phyloP scores from a whole-genome alignment of 1,140 invertebrate genomes.

The Philotrypesis tridentata region DNA sequence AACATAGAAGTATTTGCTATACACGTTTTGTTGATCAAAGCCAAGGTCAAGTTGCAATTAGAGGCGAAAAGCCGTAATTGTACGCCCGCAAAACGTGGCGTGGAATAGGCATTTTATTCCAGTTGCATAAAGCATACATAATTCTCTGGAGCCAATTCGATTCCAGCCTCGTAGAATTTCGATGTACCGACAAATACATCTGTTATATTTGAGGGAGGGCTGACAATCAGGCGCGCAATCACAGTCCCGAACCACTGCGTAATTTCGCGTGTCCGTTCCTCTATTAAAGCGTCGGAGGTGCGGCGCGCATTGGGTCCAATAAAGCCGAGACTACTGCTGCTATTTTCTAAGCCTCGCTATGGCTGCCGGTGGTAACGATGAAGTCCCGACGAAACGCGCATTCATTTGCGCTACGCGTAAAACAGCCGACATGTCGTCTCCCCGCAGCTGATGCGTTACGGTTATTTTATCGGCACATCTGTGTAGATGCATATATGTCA shows the following conservation, averaged over 20 bases:
- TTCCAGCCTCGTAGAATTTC: not conserved
- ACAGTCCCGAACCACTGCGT: not conserved
- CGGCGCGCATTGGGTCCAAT: not conserved
- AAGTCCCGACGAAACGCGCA: not conserved
- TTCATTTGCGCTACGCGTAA: not conserved
- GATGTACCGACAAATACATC: not conserved
- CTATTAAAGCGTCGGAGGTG: constrained; percentile 16
- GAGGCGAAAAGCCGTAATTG: too few relatives aligned
- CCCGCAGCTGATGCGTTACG: not conserved
- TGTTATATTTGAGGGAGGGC: not conserved
- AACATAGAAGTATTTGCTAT: too few relatives aligned
- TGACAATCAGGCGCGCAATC: constrained; percentile 33
- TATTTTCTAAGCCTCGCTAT: not conserved
- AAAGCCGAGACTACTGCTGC: not conserved
- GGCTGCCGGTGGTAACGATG: not conserved
- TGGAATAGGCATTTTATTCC: too few relatives aligned
- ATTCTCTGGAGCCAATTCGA: too few relatives aligned
- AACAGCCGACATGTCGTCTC: not conserved
- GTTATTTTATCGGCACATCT: not conserved
- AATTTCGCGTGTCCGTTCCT: not conserved
- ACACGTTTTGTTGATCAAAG: too few relatives aligned
- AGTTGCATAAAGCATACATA: too few relatives aligned
- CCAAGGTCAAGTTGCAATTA: too few relatives aligned
- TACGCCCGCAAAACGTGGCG: too few relatives aligned
- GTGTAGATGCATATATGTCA: too few relatives aligned